phyloP scores from a whole-genome alignment of 1,140 invertebrate species.

The Diachasma alloeum region DNA sequence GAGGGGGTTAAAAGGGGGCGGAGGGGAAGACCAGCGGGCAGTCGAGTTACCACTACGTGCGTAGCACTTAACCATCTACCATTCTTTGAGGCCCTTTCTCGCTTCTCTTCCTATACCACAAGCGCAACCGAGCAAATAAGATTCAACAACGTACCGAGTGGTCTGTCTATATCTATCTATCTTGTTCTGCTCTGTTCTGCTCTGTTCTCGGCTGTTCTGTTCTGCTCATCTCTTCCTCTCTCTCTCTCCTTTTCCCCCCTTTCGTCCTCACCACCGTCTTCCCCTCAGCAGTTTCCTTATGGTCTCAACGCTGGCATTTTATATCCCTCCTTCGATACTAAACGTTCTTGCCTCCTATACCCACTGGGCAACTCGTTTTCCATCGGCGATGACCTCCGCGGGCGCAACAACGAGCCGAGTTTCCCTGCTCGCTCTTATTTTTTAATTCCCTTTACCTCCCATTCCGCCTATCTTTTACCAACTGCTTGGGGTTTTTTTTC shows the following conservation, averaged over 20 bases:
- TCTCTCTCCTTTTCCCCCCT: not conserved
- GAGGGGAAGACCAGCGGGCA: constrained; percentile 25
- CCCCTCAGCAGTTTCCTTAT: not conserved
- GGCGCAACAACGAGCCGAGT: not conserved
- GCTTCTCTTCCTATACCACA: not conserved
- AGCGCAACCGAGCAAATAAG: not conserved
- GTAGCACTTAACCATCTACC: constrained; percentile 26
- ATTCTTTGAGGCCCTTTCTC: constrained; percentile 1
- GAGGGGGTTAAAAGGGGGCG: not conserved
- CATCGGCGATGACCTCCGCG: not conserved
- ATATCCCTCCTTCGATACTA: constrained; percentile 34
- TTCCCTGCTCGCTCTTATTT: not conserved
- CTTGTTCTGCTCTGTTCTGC: not conserved
- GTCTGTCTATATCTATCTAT: not conserved
- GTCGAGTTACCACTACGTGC: constrained; percentile 24
- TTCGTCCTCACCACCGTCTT: not conserved
- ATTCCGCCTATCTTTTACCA: not conserved
- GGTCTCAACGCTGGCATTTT: constrained; percentile 24
- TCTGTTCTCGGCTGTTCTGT: not conserved
- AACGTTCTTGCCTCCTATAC: constrained; percentile 17
- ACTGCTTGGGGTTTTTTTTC: not conserved
- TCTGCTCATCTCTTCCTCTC: not conserved
- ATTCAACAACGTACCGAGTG: constrained; percentile 5
- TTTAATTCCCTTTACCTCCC: not conserved
- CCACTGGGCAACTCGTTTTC: not conserved